These are phyloP conservation scores for Rhamphomyia laevipes DNA, from an alignment of 2,888 invertebrate genomes.

Conservation along the genomic window DNA sequence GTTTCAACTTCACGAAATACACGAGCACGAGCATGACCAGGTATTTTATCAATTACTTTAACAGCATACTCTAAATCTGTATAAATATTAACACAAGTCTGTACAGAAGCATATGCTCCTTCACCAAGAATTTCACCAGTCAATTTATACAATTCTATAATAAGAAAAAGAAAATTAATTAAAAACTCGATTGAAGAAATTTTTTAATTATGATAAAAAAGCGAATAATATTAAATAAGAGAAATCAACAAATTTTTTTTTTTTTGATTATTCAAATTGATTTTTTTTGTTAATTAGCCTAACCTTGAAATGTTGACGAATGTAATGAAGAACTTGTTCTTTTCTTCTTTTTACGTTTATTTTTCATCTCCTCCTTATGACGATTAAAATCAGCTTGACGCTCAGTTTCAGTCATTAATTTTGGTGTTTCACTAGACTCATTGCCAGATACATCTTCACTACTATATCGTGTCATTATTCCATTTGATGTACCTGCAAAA, in stretches of 20 bases:
- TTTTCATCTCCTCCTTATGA: conserved; percentile 79
- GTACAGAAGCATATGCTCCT: conserved; percentile 93
- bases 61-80: conserved; percentile 93
- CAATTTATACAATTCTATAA: conserved; percentile 80
- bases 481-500: no score
- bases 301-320: conserved; percentile 84
- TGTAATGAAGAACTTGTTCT: conserved; percentile 78
- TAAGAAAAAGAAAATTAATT: background rate
- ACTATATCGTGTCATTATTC: conserved; percentile 31
- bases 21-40: conserved; percentile 85
- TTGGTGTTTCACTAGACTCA: conserved; percentile 32
- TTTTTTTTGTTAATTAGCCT: conserved; percentile 12
- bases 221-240: no score
- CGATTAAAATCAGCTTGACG: conserved; percentile 49
- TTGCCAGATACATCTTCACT: conserved; percentile 38
- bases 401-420: conserved; percentile 33
- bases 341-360: conserved; percentile 81
- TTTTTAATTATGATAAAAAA: background rate
- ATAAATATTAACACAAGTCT: conserved; percentile 82
- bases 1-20: conserved; percentile 97
- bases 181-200: background rate
- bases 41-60: conserved; percentile 92
- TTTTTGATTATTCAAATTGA: background rate
- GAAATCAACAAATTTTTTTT: background rate
- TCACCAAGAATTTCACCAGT: conserved; percentile 93